Evolutionary conservation across 2,113 vertebrate species (phyloP).

Genomic region (Dipodomys stephensi): DNA sequence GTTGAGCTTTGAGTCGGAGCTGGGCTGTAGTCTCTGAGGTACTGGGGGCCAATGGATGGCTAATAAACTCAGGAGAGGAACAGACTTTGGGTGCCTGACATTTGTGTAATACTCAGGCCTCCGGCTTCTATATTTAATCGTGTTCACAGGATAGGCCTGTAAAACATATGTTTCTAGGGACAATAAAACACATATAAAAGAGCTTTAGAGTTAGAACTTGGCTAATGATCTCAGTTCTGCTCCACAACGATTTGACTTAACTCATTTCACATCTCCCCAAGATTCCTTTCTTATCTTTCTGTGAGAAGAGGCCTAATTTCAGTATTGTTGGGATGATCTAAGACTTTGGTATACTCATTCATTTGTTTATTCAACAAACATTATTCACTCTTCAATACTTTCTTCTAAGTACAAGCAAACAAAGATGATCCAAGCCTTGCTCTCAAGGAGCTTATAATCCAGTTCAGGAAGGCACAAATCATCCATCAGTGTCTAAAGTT

Average conservation of each 20-base stretch:
- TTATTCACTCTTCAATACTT: background rate
- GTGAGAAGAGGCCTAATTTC: conserved; percentile 6
- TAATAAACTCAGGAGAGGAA: conserved; percentile 82
- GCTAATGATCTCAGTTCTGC: conserved; percentile 37
- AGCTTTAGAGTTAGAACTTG: conserved; percentile 43
- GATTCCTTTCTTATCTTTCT: background rate
- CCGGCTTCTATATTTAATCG: conserved; percentile 86
- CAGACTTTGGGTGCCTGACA: conserved; percentile 66
- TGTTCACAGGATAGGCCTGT: conserved; percentile 89
- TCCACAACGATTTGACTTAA: background rate
- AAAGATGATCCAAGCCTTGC: background rate
- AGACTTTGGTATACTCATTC: too few relatives aligned
- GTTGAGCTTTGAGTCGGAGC: conserved; percentile 37
- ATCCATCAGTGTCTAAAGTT: background rate
- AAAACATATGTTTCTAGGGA: conserved; percentile 89
- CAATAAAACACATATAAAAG: conserved; percentile 87
- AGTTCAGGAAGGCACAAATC: background rate
- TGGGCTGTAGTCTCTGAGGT: conserved; percentile 23
- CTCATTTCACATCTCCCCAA: background rate
- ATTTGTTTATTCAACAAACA: background rate
- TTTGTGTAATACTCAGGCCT: conserved; percentile 83
- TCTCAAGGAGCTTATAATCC: background rate
- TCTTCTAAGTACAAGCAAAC: background rate
- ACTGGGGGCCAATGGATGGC: conserved; percentile 64
- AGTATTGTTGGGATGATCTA: background rate